Percentiles rank a stretch among this genome's conserved stretches.
These are phyloP conservation scores for Zoanthus solanderi DNA, from an alignment of 92 coral and sea anemone species.

Conservation along the genomic window DNA sequence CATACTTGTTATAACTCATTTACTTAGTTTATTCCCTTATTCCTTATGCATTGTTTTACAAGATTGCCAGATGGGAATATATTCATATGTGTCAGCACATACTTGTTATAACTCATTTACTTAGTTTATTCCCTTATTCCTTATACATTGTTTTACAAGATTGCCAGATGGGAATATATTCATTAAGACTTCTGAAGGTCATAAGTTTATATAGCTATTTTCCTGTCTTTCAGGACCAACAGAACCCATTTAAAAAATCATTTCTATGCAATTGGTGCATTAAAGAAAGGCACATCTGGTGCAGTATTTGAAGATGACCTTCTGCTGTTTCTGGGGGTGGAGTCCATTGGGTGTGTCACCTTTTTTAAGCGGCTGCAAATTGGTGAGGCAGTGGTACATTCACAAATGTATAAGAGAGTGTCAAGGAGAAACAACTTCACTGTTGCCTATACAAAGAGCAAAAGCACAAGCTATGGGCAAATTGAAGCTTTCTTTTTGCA, in stretches of 20 bases:
- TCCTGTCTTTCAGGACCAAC: constrained; percentile 50
- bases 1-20: constrained; percentile 17
- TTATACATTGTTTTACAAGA: constrained; percentile 7
- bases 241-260: constrained; percentile 58
- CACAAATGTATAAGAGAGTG: constrained; percentile 50
- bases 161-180: background rate
- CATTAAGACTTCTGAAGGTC: background rate
- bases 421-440: constrained; percentile 44
- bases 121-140: constrained; percentile 10
- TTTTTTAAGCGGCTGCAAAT: constrained; percentile 54
- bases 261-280: constrained; percentile 57
- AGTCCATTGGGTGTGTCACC: constrained; percentile 38
- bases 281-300: constrained; percentile 45
- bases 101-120: constrained; percentile 16
- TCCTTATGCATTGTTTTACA: constrained; percentile 14
- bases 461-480: constrained; percentile 39
- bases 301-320: constrained; percentile 45
- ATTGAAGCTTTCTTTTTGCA: constrained; percentile 32
- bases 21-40: constrained; percentile 9
- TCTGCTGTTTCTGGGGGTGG: constrained; percentile 49
- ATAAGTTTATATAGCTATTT: constrained; percentile 8
- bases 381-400: constrained; percentile 54
- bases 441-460: constrained; percentile 33
- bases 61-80: background rate
- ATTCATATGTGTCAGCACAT: background rate